Base-by-base conservation (phyloP, 2,797 vertebrate genomes). In the Hirundo rustica region DNA sequence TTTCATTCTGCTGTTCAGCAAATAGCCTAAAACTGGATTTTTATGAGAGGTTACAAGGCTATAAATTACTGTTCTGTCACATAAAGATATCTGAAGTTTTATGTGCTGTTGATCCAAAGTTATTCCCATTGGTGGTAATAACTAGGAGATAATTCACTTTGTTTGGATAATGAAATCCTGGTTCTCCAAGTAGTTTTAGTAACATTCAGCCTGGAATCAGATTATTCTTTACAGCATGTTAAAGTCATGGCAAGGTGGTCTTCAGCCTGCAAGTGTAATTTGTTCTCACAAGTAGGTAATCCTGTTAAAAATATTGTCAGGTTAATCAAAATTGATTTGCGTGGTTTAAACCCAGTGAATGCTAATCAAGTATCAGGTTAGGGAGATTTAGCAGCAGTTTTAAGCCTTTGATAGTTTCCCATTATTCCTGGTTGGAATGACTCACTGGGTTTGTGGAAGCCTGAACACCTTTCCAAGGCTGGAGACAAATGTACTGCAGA, bases 311-410 rank as follows among this genome's bases (percentile, higher is more conserved):
- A 96, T 97, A 97, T 94, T 96, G 95, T 96, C 91, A 95, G 73
- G 89, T 94, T 97, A 97, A 98, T 97, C 96, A 95, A 94, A 98
- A 98, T 97, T 97, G 96, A 97, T 97, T 97, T 94, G 92, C 40
- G 40, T 92, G 85, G 94, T 90, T 92, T 93, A 96, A 96, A 93
- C 61, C 76, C 84, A 85, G 78, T 51, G 92, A 96, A 95, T 96
- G 67, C 88, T 98, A 95, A 97, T 97, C 72, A 95, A 87, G 89
- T 66, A 57, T 79, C 5, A 13, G 77, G 76, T 65, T 94, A 66
- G 61, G 64, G 80, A 83, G 68, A 87, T 45, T 87, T 86, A 30
- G 48, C 54, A 64, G 65, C 67, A 68, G 36, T 82, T 83, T 70
- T 22, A 64, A 87, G 36, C n/a, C 82, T 95, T 74, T 93, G 79